Base-by-base conservation (phyloP, 1,140 invertebrate genomes). In the Ptiloglossa arizonensis region DNA sequence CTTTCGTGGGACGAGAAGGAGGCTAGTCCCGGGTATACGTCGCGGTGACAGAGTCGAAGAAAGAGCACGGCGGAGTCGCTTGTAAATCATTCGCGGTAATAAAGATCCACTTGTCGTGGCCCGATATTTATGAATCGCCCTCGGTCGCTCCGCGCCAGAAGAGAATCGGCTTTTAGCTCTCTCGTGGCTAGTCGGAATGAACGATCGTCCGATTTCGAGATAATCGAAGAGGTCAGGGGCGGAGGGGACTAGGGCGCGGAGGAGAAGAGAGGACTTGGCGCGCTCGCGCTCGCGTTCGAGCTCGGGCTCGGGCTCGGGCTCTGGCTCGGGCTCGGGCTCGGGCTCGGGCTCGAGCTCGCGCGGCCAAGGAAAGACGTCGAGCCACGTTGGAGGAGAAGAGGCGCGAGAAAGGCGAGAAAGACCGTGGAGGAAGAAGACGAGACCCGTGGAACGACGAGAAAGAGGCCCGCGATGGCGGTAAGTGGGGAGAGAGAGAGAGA, bases 151-250 rank as follows among this genome's bases (percentile, higher is more conserved):
- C 56, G 63, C 71, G 62, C 56, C 82, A 70, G 82, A 85, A 73
- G 83, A 84, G 83, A 85, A 85, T 85, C 83, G 80, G 78, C 82
- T 84, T 73, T 84, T 81, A 81, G 69, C 78, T 85, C 82, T 82
- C 83, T 78, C 64, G 72, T 81, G 82, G 82, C 78, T 83, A 78
- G 76, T 62, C 72, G 32, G 62, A 73, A 86, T 86, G 79, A 86
- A 77, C 83, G 84, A 86, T 86, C 80, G 84, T 86, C 78, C 76
- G 83, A 86, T 86, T 86, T 86, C 83, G 77, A 86, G 83, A 86
- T 86, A 83, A 86, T 86, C 84, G 83, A 86, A 86, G 80, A 86
- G 84, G 83, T 85, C 83, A 85, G 84, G 63, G 83, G 83, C 76
- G 84, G 83, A 82, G 84, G 80, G 84, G 84, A 86, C 80, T 82